Evolutionary conservation across 1,140 invertebrate genomes (phyloP).

Genomic region (Zaprionus camerounensis): DNA sequence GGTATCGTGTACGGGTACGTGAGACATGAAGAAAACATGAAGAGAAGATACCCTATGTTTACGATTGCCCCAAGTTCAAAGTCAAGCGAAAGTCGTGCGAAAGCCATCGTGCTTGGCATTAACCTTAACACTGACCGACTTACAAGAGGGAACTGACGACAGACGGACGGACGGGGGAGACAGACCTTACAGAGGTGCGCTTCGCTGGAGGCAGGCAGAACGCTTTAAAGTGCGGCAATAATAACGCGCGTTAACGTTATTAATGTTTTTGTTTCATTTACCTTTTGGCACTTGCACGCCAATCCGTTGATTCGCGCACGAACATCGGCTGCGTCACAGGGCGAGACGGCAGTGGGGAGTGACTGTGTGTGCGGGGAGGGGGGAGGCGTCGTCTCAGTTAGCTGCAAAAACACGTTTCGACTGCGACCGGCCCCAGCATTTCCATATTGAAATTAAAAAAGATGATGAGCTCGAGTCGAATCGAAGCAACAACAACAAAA

Average conservation of each 20-base stretch:
- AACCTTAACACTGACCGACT: slow-evolving; percentile 48
- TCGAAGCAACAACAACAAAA: slow-evolving; percentile 16
- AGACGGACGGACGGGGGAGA: neutral
- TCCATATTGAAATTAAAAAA: slow-evolving; percentile 10
- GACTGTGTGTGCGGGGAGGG: neutral
- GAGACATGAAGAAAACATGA: neutral
- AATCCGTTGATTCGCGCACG: slow-evolving; percentile 55
- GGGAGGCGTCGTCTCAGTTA: slow-evolving; percentile 16
- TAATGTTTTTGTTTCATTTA: slow-evolving; percentile 45
- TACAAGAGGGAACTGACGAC: slow-evolving; percentile 2
- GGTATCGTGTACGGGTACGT: no score
- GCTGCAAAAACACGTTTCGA: slow-evolving; percentile 55
- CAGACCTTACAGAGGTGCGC: slow-evolving; percentile 8
- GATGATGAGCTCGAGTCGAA: slow-evolving; percentile 31
- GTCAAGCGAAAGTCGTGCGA: slow-evolving; percentile 36
- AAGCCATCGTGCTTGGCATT: slow-evolving; percentile 13
- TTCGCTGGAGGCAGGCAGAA: neutral
- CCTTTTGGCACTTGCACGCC: slow-evolving; percentile 55
- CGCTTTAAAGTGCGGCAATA: slow-evolving; percentile 22
- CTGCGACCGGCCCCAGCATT: slow-evolving; percentile 9
- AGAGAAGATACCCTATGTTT: neutral
- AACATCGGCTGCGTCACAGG: neutral
- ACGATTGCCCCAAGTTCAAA: slow-evolving; percentile 35
- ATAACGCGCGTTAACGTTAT: slow-evolving; percentile 22
- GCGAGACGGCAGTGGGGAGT: neutral